Evolutionary conservation across 2,113 vertebrate genomes (phyloP).

Genomic region (Eclectus roratus): DNA sequence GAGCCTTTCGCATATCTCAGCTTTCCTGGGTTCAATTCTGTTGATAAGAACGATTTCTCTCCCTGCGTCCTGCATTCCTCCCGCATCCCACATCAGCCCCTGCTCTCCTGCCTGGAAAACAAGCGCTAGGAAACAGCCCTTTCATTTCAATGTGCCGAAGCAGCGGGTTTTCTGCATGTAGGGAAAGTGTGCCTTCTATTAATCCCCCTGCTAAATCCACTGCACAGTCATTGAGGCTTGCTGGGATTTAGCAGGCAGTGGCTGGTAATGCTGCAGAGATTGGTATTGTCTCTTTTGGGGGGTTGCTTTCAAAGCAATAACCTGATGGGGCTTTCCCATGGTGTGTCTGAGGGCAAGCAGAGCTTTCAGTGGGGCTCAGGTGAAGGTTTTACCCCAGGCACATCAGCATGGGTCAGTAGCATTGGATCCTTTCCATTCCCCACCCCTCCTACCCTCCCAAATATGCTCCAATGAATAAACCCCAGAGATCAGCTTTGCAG

Average conservation of each 20-base stretch:
- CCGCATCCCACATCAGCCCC: background rate
- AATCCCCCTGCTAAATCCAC: constrained; percentile 46
- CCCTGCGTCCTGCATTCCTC: background rate
- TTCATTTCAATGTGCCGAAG: background rate
- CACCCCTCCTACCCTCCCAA: background rate
- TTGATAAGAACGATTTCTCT: background rate
- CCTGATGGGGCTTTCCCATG: background rate
- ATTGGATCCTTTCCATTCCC: accelerated
- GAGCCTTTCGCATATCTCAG: constrained; percentile 3
- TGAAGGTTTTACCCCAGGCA: background rate
- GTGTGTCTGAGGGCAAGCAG: background rate
- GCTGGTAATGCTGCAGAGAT: background rate
- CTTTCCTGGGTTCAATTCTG: background rate
- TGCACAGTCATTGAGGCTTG: background rate
- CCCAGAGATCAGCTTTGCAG: background rate
- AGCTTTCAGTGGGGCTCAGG: background rate
- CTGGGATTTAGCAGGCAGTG: constrained; percentile 47
- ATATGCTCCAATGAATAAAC: background rate
- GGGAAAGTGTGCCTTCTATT: constrained; percentile 23
- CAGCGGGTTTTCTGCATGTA: background rate
- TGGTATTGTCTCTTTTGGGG: background rate
- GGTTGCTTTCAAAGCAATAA: background rate
- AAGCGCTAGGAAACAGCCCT: background rate
- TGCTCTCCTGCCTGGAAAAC: background rate
- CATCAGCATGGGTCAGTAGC: background rate